Base-by-base conservation (phyloP, 2,113 vertebrate genomes). In the Tringa solitaria region DNA sequence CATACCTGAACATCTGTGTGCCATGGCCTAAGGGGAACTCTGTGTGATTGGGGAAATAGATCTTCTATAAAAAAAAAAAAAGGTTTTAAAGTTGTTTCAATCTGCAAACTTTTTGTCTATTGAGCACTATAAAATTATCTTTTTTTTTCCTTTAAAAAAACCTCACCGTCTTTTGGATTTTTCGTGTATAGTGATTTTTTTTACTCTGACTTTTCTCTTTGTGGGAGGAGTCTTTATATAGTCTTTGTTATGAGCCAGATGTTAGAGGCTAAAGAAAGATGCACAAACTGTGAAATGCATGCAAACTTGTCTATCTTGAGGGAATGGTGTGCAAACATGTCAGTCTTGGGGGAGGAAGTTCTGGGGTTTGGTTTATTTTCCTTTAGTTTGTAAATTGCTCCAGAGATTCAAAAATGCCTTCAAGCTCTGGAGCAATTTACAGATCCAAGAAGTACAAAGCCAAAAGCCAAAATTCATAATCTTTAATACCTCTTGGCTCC, bases 121-220 rank as follows among this genome's bases (percentile, higher is more conserved):
- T 64, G 35, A 90, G 37, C 63, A 19, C 15, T 68, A n/a, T 61
- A 53, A 2, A 46, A 43, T 14, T 35, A 0, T 67, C 13, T 46
- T 39, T 22, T 33, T 16, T 37, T 30, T 30, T 24, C 13, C 11
- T 56, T 65, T 50, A 17, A 79, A 70, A 39, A 32, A 74, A 35
- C 2, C 5, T 17, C 5, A 16, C 11, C 2, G 46, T 79, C 64
- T 90, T 93, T 57, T 48, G 11, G 43, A 10, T 12, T 26, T 60
- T 46, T 51, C 46, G 35, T 48, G 13, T 64, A 17, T 28, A 13
- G 15, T 51, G 6, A 11, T n/a, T 28, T 70, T 70, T 92, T 92
- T 60, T 37, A 70, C 21, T 91, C 37, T 57, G 53, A 64, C 26
- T 82, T 96, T 90, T 90, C 27, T 89, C 26, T 92, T 87, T 94